phyloP scores from a whole-genome alignment of 2,888 invertebrate species.

The Vanessa cardui region DNA sequence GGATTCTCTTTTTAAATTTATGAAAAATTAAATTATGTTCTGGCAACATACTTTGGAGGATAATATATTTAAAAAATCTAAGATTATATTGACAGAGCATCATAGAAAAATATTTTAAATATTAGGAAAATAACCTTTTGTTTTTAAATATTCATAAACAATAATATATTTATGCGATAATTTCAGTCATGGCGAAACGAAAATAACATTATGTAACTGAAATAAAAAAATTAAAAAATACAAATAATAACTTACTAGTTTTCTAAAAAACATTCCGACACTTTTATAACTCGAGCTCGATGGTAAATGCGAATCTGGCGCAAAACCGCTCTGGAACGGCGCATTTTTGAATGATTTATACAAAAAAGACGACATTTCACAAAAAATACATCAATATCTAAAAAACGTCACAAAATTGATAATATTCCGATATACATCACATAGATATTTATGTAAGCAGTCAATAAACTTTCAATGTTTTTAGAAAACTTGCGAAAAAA shows the following conservation, averaged over 20 bases:
- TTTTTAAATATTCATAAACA: no score
- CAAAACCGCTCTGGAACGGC: constrained; percentile 66
- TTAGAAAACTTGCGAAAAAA: constrained; percentile 24
- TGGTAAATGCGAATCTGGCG: constrained; percentile 57
- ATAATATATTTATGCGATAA: no score
- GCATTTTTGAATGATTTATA: constrained; percentile 70
- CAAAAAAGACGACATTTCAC: constrained; percentile 65
- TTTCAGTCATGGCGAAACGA: neutral
- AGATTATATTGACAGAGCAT: neutral
- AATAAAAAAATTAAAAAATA: neutral
- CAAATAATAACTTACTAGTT: constrained; percentile 40
- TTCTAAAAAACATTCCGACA: constrained; percentile 52
- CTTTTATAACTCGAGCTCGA: constrained; percentile 56
- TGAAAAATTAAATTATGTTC: no score
- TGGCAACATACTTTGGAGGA: no score
- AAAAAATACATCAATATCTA: neutral
- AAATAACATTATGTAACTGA: constrained; percentile 3
- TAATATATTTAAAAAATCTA: neutral
- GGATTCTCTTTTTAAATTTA: no score
- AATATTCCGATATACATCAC: neutral
- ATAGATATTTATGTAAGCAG: neutral
- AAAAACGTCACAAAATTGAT: neutral
- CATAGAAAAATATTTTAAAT: neutral
- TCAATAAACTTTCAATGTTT: neutral
- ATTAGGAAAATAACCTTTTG: no score